Percentiles rank a stretch among this genome's conserved stretches.
Evolutionary conservation across 2,888 invertebrate genomes (phyloP).

Genomic region (Epistrophella euchroma): DNA sequence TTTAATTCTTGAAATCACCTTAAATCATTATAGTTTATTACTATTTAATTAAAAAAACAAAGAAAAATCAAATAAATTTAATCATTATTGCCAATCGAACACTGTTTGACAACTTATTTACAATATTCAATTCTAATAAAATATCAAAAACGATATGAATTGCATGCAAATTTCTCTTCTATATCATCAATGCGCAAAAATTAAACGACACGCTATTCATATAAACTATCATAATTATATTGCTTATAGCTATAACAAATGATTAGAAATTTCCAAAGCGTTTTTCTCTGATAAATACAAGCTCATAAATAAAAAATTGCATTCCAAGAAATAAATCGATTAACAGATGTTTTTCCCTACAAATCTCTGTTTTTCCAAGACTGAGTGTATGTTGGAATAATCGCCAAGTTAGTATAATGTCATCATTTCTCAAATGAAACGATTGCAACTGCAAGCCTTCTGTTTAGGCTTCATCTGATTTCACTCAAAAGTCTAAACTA

Average conservation of each 20-base stretch:
- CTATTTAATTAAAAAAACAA: neutral
- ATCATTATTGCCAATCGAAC: neutral
- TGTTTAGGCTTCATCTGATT: neutral
- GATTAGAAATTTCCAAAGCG: slow-evolving; percentile 31
- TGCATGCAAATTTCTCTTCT: slow-evolving; percentile 1
- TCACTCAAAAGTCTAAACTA: slow-evolving; percentile 20
- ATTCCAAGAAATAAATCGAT: slow-evolving; percentile 61
- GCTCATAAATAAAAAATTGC: slow-evolving; percentile 22
- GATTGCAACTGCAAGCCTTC: neutral
- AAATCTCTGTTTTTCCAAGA: neutral
- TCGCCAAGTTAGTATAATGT: slow-evolving; percentile 54
- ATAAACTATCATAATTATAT: neutral
- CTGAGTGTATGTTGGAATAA: slow-evolving; percentile 18
- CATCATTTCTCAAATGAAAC: slow-evolving; percentile 48
- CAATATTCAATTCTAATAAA: neutral
- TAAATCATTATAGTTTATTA: slow-evolving; percentile 1
- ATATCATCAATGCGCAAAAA: neutral
- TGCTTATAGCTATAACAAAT: slow-evolving; percentile 1
- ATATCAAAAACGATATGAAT: slow-evolving; percentile 28
- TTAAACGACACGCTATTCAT: neutral
- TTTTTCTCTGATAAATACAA: slow-evolving; percentile 19
- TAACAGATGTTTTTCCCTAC: slow-evolving; percentile 53
- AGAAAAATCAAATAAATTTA: neutral
- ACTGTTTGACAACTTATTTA: slow-evolving; percentile 19
- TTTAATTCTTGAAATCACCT: neutral